Base-by-base conservation (phyloP, 1,140 invertebrate genomes). In the Oryctes rhinoceros region DNA sequence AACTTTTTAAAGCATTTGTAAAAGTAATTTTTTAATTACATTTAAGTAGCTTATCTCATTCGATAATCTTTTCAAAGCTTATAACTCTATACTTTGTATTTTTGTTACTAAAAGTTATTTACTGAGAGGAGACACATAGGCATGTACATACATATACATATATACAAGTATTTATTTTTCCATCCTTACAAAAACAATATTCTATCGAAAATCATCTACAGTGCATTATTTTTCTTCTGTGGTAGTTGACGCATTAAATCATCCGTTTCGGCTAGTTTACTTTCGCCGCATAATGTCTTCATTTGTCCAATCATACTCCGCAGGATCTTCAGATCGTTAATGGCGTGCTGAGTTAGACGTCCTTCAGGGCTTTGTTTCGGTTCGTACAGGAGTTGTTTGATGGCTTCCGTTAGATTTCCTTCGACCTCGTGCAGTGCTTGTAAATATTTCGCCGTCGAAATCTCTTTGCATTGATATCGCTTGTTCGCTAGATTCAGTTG, bases 341-440 rank as follows among this genome's bases (percentile, higher is more conserved):
- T 85, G 6, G 93, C 93, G 81, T 90, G 90, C 62, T 90, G 91
- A 13, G 92, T 91, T 6, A 95, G 83, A 79, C 90, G 87, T 1
- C 94, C 94, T 86, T 95, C 94, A 0, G 94, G 93, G n/a, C 93
- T 93, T 18, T 89, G 89, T 0, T 87, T 85, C 0, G 94, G 93
- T 87, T 95, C 94, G 67, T 94, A 90, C 9, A 94, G 87, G 3
- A 95, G 86, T 88, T 93, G 92, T 77, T 90, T 89, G 5, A 94
- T 85, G 0, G 93, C 89, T 81, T 90, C 90, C 82, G 92, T 93
- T 4, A 94, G 85, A 83, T 90, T 87, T 78, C 86, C 86, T 83
- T 91, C 91, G 1, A 91, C 91, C 76, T 80, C 76, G 35, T 83
- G 30, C 9, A 87, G 77, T 37, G 79, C 82, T 76, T 84, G 83